A percentile compares a stretch with the other conserved stretches of the same genome.
Evolutionary conservation across 2,797 vertebrate genomes (phyloP).

Genomic region (Xenops minutus): DNA sequence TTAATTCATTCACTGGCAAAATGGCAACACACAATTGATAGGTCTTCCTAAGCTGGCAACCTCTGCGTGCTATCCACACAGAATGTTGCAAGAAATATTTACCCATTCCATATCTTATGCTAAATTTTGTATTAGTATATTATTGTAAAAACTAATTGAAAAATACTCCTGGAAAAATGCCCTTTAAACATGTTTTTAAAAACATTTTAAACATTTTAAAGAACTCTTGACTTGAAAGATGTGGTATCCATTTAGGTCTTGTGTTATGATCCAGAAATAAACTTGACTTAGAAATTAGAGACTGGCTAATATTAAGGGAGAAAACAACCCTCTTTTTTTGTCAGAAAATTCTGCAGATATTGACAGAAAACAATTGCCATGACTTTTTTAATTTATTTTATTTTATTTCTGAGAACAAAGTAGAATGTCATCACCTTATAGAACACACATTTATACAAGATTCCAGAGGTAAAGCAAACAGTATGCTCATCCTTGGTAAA

Average conservation of each 20-base stretch:
- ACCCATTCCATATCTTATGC: not conserved
- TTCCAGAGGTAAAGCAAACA: not conserved
- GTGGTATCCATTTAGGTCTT: not conserved
- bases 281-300: not conserved
- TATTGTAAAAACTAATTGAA: not conserved
- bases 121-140: not conserved
- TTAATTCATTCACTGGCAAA: not conserved
- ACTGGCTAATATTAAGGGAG: not conserved
- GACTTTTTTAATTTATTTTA: not conserved
- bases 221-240: not conserved
- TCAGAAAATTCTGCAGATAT: not conserved
- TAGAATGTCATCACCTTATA: not conserved
- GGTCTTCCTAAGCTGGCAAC: not conserved
- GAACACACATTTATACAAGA: not conserved
- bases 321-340: fast-evolving
- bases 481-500: not conserved
- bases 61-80: not conserved
- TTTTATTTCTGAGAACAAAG: not conserved
- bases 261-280: not conserved
- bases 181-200: not conserved
- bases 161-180: not conserved
- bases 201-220: no score
- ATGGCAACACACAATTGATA: fast-evolving
- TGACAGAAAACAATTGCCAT: not conserved
- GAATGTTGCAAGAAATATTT: not conserved